A percentile compares a stretch with the other conserved stretches of the same genome.
phyloP scores from a whole-genome alignment of 2,888 invertebrate species.

The Trichopria drosophilae region DNA sequence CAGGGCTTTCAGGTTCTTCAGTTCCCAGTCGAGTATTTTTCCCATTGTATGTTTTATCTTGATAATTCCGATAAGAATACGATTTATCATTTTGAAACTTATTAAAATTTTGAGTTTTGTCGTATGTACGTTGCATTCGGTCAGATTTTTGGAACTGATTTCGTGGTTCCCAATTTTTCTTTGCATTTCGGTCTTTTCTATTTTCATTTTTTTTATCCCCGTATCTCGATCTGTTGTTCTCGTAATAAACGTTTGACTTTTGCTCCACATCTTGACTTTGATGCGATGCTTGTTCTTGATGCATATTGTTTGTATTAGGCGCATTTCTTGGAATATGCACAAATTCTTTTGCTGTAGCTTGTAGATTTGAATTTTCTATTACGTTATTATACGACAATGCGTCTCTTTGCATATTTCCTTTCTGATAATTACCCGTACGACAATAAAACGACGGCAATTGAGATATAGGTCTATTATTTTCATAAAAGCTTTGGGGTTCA shows the following conservation, averaged over 20 bases:
- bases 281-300: conserved; percentile 20
- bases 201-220: conserved; percentile 36
- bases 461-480: conserved; percentile 26
- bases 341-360: conserved; percentile 65
- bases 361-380: conserved; percentile 59
- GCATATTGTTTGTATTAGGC: conserved; percentile 31
- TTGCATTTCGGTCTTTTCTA: conserved; percentile 31
- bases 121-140: conserved; percentile 33
- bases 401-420: conserved; percentile 20
- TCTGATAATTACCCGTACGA: conserved; percentile 28
- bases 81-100: conserved; percentile 44
- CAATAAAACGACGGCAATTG: conserved; percentile 25
- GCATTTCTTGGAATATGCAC: conserved; percentile 43
- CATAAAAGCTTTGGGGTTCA: conserved; percentile 28
- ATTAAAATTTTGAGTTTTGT: conserved; percentile 34
- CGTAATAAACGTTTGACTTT: conserved; percentile 22
- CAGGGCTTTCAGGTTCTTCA: conserved; percentile 16
- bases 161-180: too few species aligned
- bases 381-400: conserved; percentile 16
- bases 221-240: conserved; percentile 31
- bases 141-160: conserved; percentile 31
- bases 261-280: conserved; percentile 11
- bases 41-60: conserved; percentile 20
- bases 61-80: conserved; percentile 29
- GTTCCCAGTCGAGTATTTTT: conserved; percentile 15